A percentile compares a stretch with the other conserved stretches of the same genome.
Evolutionary conservation across 2,797 vertebrate genomes (phyloP).

Genomic region (Meriones psammophilus): DNA sequence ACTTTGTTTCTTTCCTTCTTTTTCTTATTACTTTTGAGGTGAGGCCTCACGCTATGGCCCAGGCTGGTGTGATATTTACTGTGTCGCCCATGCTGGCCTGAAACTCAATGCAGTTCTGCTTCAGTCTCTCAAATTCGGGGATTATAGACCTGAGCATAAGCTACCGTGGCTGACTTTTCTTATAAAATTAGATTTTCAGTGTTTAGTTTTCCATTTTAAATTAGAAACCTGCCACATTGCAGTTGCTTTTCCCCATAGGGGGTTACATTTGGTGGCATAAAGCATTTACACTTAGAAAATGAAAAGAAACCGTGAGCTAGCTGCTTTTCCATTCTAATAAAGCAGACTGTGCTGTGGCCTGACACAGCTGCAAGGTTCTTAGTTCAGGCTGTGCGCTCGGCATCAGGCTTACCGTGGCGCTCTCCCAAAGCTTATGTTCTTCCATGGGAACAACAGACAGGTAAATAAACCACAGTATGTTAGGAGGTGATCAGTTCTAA

Average conservation of each 20-base stretch:
- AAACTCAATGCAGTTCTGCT: not conserved
- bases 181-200: slow-evolving; percentile 42
- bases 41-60: not conserved
- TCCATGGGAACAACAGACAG: not conserved
- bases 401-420: not conserved
- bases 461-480: not conserved
- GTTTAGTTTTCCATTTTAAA: slow-evolving; percentile 10
- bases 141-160: not conserved
- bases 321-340: slow-evolving; percentile 29
- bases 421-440: not conserved
- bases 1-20: not conserved
- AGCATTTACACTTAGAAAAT: slow-evolving; percentile 48
- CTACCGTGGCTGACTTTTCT: not conserved
- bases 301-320: not conserved
- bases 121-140: not conserved
- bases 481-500: not conserved
- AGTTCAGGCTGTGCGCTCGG: not conserved
- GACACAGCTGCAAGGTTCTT: not conserved
- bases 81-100: not conserved
- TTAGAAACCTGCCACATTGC: not conserved
- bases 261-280: slow-evolving; percentile 48
- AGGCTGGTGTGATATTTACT: not conserved
- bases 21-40: not conserved
- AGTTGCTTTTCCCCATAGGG: not conserved
- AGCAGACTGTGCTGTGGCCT: not conserved